These are phyloP conservation scores for Catocala nupta DNA, from an alignment of 2,888 invertebrate genomes.

Conservation along the genomic window DNA sequence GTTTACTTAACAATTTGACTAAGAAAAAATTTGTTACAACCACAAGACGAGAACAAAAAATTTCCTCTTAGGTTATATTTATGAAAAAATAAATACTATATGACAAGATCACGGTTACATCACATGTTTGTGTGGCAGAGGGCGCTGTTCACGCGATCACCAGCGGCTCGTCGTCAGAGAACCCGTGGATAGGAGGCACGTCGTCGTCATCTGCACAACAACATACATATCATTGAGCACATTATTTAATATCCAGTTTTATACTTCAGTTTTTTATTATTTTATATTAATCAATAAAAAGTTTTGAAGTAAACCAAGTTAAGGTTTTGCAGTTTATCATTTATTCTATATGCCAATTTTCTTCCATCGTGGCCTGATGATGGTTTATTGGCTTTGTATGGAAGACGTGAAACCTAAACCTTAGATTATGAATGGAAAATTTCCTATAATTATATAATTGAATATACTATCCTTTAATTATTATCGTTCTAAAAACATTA, in stretches of 20 bases:
- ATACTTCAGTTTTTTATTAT: too few relatives aligned
- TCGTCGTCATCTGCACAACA: constrained; percentile 91
- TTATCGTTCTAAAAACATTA: too few relatives aligned
- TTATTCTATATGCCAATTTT: too few relatives aligned
- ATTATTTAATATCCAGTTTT: neutral
- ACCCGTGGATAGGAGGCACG: constrained; percentile 95
- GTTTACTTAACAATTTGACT: constrained; percentile 12
- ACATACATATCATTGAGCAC: constrained; percentile 9
- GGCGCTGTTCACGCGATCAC: constrained; percentile 91
- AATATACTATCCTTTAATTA: too few relatives aligned
- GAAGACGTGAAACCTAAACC: too few relatives aligned
- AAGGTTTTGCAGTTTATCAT: too few relatives aligned
- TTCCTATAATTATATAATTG: too few relatives aligned
- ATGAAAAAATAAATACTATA: constrained; percentile 71
- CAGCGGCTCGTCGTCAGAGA: constrained; percentile 97
- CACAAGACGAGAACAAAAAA: constrained; percentile 20
- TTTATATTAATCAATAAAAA: too few relatives aligned
- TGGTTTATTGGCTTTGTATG: too few relatives aligned
- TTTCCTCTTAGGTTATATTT: constrained; percentile 13
- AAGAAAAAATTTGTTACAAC: constrained; percentile 15
- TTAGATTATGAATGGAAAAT: too few relatives aligned
- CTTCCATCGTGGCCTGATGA: too few relatives aligned
- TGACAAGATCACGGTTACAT: constrained; percentile 76
- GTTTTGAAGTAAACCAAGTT: too few relatives aligned
- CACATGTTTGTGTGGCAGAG: constrained; percentile 53